A percentile compares a stretch with the other conserved stretches of the same genome.
phyloP scores from a whole-genome alignment of 2,888 invertebrate genomes.

The Tenthredo amoena region DNA sequence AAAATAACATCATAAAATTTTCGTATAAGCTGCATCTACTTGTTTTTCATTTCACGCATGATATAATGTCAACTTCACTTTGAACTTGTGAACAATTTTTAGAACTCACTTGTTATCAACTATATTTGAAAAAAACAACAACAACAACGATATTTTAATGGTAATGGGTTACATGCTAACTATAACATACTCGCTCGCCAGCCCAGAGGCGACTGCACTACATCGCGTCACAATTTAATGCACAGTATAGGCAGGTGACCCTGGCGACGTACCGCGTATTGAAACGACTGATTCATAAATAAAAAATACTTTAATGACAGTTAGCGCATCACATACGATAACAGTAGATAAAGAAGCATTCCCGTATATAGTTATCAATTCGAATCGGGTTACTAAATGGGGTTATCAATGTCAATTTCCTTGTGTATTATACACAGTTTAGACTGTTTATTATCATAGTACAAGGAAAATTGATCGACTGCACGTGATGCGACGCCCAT shows the following conservation, averaged over 20 bases:
- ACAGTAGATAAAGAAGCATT: conserved; percentile 2
- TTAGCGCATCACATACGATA: conserved; percentile 43
- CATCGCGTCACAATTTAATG: conserved; percentile 46
- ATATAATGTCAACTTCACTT: not conserved
- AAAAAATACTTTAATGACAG: not conserved
- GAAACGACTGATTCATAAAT: conserved; percentile 36
- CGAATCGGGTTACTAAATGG: not conserved
- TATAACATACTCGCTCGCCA: conserved; percentile 37
- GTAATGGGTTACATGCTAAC: not conserved
- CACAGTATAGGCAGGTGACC: conserved; percentile 47
- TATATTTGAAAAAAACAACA: not conserved
- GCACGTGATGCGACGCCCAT: conserved; percentile 43
- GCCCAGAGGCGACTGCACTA: conserved; percentile 53
- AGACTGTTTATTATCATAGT: not conserved
- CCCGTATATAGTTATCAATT: not conserved
- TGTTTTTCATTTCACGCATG: not conserved
- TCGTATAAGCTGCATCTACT: not conserved
- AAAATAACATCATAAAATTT: not conserved
- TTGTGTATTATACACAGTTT: not conserved
- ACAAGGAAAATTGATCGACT: not conserved
- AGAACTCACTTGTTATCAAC: not conserved
- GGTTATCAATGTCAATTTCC: not conserved
- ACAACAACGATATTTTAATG: not conserved
- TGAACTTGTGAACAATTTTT: not conserved
- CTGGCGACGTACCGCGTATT: conserved; percentile 42